phyloP scores from a whole-genome alignment of 2,113 vertebrate species.

The Cephalopterus ornatus region DNA sequence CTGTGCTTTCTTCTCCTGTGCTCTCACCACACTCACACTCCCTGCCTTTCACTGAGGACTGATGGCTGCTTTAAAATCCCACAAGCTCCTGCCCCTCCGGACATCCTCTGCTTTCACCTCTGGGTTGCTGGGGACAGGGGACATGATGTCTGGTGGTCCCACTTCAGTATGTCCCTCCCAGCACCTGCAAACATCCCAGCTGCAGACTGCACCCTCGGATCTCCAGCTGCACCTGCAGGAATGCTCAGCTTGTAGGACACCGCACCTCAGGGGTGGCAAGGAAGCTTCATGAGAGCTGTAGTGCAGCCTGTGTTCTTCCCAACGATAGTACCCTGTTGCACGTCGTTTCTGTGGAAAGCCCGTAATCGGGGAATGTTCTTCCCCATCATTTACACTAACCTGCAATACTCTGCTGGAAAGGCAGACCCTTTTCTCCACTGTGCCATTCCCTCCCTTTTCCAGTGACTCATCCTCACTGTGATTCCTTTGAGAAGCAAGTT shows the following conservation, averaged over 20 bases:
- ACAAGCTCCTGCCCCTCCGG: not conserved
- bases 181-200: not conserved
- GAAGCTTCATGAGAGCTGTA: not conserved
- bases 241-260: not conserved
- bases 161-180: rapidly evolving
- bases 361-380: not conserved
- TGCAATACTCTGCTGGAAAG: not conserved
- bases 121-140: not conserved
- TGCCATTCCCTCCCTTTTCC: not conserved
- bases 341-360: not conserved
- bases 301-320: not conserved
- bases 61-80: not conserved
- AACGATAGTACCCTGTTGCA: rapidly evolving
- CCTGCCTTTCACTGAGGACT: not conserved
- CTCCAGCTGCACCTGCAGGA: not conserved
- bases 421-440: not conserved
- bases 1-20: not conserved
- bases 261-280: not conserved
- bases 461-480: not conserved
- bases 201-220: not conserved
- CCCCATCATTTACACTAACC: not conserved
- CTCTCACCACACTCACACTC: not conserved
- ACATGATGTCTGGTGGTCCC: not conserved
- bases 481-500: constrained; percentile 4
- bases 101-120: not conserved